Evolutionary conservation across 2,797 vertebrate genomes (phyloP), one percentile per base, ranked within the genome.

Genomic region (Brachymystax lenok): DNA sequence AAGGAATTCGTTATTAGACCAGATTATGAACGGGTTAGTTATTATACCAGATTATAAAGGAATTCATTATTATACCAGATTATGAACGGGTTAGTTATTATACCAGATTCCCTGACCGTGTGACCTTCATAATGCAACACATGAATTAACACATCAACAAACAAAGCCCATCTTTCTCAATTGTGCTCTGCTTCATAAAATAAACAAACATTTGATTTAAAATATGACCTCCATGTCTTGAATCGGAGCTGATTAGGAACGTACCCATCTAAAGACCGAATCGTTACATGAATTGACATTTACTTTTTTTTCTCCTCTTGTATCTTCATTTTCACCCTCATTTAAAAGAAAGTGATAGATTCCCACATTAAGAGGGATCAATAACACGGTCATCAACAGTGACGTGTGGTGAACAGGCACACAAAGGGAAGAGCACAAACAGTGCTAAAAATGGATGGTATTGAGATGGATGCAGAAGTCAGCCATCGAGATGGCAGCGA

Each of bases 331-430:
- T 94, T 93, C 88, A 90, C 74, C 40, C 90, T 87, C 82, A 81
- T 88, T 92, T 90, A 92, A 84, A 94, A 28, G 2, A 28, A 90
- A 82, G 84, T 91, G 91, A 94, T 94, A 92, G 75, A 84, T 90
- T 89, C 90, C 92, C 90, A 92, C 89, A 94, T 95, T 92, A 93
- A 92, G 88, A 88, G 86, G 86, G 90, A 88, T 94, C 93, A 91
- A 91, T 90, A 93, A 77, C 71, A 83, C 78, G 90, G 88, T 88
- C 79, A 76, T 90, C 89, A 91, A 85, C 83, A 83, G 88, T 73
- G 52, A 81, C 82, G 86, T 84, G 83, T 85, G 81, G 84, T 85
- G 78, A 82, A 77, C 12, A 82, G 76, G 74, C 84, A 80, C 40
- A 89, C 76, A 75, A 77, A 74, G 2, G 80, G 71, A 80, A 81